Evolutionary conservation across 1,140 invertebrate genomes (phyloP).

Genomic region (Caenorhabditis briggsae): DNA sequence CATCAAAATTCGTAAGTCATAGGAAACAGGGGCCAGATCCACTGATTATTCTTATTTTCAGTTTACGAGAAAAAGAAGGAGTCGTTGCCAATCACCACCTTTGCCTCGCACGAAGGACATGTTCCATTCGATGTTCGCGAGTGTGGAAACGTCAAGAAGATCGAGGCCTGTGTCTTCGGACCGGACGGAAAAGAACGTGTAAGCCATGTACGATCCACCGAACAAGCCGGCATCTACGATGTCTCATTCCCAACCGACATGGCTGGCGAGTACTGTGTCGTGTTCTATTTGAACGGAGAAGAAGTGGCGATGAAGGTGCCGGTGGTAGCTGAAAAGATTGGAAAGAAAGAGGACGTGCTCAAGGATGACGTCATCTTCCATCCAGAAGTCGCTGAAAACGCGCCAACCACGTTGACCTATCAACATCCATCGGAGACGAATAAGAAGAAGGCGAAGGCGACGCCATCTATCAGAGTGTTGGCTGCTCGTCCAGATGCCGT

Average conservation of each 20-base stretch:
- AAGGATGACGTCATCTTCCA: slow-evolving; percentile 24
- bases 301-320: slow-evolving; percentile 30
- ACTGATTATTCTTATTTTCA: not conserved
- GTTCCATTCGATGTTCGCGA: slow-evolving; percentile 52
- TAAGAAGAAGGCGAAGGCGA: not conserved
- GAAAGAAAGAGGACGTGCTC: slow-evolving; percentile 32
- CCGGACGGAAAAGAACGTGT: slow-evolving; percentile 50
- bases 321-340: slow-evolving; percentile 28
- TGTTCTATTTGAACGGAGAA: slow-evolving; percentile 31
- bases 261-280: slow-evolving; percentile 47
- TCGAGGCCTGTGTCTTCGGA: slow-evolving; percentile 48
- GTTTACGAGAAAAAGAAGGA: slow-evolving; percentile 51
- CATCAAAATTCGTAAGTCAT: slow-evolving; percentile 35
- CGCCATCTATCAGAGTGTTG: not conserved
- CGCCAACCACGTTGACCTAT: not conserved
- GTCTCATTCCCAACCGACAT: slow-evolving; percentile 45
- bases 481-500: slow-evolving; percentile 31
- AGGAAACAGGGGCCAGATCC: not conserved
- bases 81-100: not conserved
- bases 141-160: slow-evolving; percentile 56
- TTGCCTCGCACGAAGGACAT: slow-evolving; percentile 28
- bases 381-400: slow-evolving; percentile 21
- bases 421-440: slow-evolving; percentile 7
- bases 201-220: not conserved
- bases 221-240: slow-evolving; percentile 6